Evolutionary conservation across 2,888 invertebrate genomes (phyloP), one percentile per base, ranked within the genome.

Genomic region (Archips xylosteana): DNA sequence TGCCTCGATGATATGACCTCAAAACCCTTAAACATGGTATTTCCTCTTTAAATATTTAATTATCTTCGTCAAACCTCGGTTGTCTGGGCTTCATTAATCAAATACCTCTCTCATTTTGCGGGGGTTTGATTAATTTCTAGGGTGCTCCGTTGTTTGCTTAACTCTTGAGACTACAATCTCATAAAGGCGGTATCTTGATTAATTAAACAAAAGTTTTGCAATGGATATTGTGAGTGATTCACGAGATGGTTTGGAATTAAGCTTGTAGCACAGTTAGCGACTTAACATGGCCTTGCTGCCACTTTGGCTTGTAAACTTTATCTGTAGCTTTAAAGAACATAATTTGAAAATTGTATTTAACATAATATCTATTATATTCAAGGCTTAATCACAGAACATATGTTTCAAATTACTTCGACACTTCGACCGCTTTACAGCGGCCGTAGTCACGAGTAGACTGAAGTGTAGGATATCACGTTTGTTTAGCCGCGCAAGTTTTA

Each of bases 41-140:
- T 57, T 47, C 1, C 39, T 34, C 62, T 72, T 36, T 49, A 72
- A 71, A 75, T 57, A 60, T 68, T 63, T 61, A 67, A 65, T 47
- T 47, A 57, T n/a, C 61, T 71, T 54, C 54, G 12, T 62, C 54
- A 70, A 32, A 69, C 42, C 62, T 39, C 36, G 63, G 65, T 67
- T 75, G 65, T 74, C 74, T 75, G 70, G 64, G 75, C 63, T 70
- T 78, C 79, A 65, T 70, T 74, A 65, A 74, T 70, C 36, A 74
- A 70, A 74, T 69, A 65, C 51, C 57, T 54, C 57, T 45, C 75
- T 57, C 66, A 57, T 54, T 73, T 69, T 62, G 61, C 39, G 66
- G 49, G 63, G 39, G 49, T 71, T 66, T 79, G 78, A 82, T 80
- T 84, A 81, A 82, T 81, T 81, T 79, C 68, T 54, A 72, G 69